Conservation (phyloP, 2,888 invertebrate genomes). For the Blera fallax region DNA sequence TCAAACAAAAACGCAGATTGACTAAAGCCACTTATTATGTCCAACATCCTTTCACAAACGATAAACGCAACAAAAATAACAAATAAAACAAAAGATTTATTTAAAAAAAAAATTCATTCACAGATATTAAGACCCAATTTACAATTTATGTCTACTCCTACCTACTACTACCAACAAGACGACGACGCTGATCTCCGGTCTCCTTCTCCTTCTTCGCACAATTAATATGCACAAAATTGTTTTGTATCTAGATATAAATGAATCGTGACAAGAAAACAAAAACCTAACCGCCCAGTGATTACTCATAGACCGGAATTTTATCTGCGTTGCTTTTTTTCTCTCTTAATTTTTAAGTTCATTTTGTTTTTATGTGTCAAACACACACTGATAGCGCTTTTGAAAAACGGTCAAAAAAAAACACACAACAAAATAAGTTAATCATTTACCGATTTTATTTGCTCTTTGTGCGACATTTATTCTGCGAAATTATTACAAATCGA, state of each 20-base stretch:
- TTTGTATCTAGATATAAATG: slow-evolving; percentile 58
- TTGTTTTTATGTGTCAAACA: slow-evolving; percentile 11
- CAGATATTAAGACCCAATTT: slow-evolving; percentile 16
- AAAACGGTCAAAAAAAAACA: not conserved
- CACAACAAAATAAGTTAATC: not conserved
- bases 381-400: slow-evolving; percentile 2
- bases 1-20: not conserved
- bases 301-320: slow-evolving; percentile 71
- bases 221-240: slow-evolving; percentile 63
- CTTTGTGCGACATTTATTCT: slow-evolving; percentile 32
- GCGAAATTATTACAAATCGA: not conserved
- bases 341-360: not conserved
- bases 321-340: slow-evolving; percentile 21
- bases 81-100: not conserved
- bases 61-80: not conserved
- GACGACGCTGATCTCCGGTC: not conserved
- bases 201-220: slow-evolving; percentile 12
- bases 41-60: slow-evolving; percentile 5
- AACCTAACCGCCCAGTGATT: slow-evolving; percentile 52
- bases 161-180: not conserved
- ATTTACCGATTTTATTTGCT: not conserved
- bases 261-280: slow-evolving; percentile 59
- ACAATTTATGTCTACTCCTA: slow-evolving; percentile 14
- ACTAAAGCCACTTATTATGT: not conserved
- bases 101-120: slow-evolving; percentile 11